Evolutionary conservation across 2,113 vertebrate species (phyloP).

Genomic region (Gadus chalcogrammus): DNA sequence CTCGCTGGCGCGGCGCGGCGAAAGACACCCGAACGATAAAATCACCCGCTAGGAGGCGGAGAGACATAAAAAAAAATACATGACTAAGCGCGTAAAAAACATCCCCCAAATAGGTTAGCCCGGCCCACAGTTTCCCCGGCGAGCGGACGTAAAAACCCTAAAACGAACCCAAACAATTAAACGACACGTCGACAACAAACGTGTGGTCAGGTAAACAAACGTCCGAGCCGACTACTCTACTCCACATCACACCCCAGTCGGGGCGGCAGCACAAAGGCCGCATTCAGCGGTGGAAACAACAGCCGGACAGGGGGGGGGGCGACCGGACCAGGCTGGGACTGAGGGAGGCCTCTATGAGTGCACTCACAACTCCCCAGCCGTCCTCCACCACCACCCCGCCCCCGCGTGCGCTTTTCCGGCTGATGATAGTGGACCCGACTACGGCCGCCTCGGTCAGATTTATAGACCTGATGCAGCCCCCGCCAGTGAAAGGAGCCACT

Average conservation of each 20-base stretch:
- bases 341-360: slow-evolving; percentile 19
- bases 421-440: slow-evolving; percentile 53
- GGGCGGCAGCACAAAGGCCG: background rate
- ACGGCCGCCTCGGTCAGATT: slow-evolving; percentile 41
- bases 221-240: no score
- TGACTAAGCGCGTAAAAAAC: no score
- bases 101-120: no score
- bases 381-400: background rate
- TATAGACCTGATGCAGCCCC: slow-evolving; percentile 31
- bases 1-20: no score
- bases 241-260: no score
- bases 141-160: no score
- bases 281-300: slow-evolving; percentile 18
- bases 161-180: background rate
- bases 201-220: background rate
- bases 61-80: no score
- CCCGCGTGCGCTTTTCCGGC: slow-evolving; percentile 21
- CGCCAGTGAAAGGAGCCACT: slow-evolving; percentile 58
- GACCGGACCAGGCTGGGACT: slow-evolving; percentile 26
- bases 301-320: slow-evolving; percentile 12
- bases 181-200: background rate
- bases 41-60: no score
- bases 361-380: slow-evolving; percentile 22
- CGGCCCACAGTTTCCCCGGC: no score
- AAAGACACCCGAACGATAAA: no score